Percentiles rank a stretch among this genome's conserved stretches.
Conservation (phyloP, 2,888 invertebrate genomes). For the Melinaea marsaeus region DNA sequence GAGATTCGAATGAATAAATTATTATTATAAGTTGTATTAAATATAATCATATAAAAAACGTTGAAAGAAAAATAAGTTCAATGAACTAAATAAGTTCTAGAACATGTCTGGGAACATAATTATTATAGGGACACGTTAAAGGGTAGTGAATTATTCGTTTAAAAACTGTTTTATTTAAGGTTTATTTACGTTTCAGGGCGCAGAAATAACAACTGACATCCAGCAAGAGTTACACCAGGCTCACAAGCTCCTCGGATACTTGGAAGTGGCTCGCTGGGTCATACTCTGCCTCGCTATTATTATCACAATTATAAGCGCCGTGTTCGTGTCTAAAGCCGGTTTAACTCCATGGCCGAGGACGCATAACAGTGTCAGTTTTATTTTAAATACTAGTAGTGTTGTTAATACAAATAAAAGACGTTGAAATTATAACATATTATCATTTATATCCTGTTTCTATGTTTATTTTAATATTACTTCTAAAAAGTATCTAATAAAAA, state of each 20-base stretch:
- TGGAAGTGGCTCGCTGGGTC: constrained; percentile 63
- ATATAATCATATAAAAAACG: no score
- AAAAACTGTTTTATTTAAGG: neutral
- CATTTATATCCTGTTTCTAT: neutral
- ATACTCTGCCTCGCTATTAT: constrained; percentile 52
- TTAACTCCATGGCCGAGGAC: constrained; percentile 50
- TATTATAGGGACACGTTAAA: no score
- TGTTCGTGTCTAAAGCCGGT: constrained; percentile 42
- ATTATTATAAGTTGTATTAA: no score
- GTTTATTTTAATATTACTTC: neutral
- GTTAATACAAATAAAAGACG: constrained; percentile 51
- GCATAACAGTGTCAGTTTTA: constrained; percentile 62
- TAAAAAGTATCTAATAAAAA: neutral
- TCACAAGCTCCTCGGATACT: constrained; percentile 55
- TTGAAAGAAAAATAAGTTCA: no score
- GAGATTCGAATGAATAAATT: no score
- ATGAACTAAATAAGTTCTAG: no score
- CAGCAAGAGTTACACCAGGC: constrained; percentile 54
- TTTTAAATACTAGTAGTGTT: constrained; percentile 45
- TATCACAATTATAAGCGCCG: constrained; percentile 37
- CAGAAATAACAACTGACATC: constrained; percentile 52
- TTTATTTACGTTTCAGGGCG: constrained; percentile 51
- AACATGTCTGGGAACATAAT: no score
- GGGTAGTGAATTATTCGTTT: no score
- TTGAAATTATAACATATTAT: constrained; percentile 7